Percentiles rank a stretch among this genome's conserved stretches.
Conservation (phyloP, 2,888 invertebrate genomes). For the Cosmia trapezina region DNA sequence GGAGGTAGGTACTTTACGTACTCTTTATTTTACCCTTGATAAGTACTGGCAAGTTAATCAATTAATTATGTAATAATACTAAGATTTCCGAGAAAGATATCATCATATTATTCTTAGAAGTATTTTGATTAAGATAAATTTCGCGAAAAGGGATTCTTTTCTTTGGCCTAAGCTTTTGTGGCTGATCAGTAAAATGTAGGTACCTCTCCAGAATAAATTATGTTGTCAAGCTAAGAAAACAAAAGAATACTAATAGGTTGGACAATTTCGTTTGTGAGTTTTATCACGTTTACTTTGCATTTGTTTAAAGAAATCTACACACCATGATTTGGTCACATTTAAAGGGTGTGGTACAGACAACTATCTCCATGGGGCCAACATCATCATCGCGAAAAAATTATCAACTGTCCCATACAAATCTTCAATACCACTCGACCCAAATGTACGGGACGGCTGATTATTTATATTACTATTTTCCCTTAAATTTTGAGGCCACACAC, state of each 20-base stretch:
- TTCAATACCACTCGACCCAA: no score
- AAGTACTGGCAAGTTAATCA: neutral
- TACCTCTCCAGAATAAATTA: neutral
- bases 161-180: neutral
- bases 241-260: neutral
- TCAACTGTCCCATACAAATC: no score
- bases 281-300: neutral
- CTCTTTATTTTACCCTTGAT: no score
- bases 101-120: neutral
- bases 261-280: neutral
- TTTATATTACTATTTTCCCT: no score
- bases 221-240: neutral
- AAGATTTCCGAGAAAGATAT: neutral
- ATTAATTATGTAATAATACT: neutral
- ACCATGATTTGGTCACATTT: no score
- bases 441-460: no score
- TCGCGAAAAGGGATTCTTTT: neutral
- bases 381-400: no score
- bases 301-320: no score
- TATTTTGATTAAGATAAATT: neutral
- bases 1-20: no score
- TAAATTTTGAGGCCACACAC: no score
- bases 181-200: neutral
- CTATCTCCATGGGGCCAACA: no score
- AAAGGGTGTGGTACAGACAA: no score